phyloP scores from a whole-genome alignment of 2,797 vertebrate species.

The Sebastolobus alascanus region DNA sequence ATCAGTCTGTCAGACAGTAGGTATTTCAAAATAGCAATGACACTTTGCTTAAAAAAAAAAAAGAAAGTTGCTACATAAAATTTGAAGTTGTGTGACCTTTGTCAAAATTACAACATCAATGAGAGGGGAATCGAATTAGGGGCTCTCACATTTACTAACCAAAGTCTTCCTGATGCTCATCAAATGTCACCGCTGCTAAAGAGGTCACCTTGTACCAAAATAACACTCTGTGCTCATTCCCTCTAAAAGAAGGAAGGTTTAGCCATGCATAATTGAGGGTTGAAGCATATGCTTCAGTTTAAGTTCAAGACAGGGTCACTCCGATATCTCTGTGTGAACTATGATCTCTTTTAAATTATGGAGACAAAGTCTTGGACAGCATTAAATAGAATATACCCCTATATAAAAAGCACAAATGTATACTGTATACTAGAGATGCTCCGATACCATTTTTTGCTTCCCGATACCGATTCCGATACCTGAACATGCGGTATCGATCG shows the following conservation, averaged over 20 bases:
- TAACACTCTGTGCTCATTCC: conserved; percentile 64
- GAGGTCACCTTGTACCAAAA: conserved; percentile 72
- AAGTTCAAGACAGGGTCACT: conserved; percentile 64
- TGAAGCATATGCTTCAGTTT: conserved; percentile 57
- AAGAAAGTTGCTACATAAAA: not conserved
- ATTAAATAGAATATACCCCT: not conserved
- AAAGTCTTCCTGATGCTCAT: conserved; percentile 40
- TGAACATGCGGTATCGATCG: no score
- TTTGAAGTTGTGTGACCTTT: conserved; percentile 29
- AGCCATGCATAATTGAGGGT: conserved; percentile 68
- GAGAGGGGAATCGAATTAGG: conserved; percentile 19
- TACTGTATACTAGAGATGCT: not conserved
- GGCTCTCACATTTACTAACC: conserved; percentile 9
- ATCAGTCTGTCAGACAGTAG: conserved; percentile 34
- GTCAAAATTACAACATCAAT: conserved; percentile 31
- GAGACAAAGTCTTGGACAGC: not conserved
- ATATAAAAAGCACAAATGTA: not conserved
- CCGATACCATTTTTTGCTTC: no score
- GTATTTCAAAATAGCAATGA: conserved; percentile 44
- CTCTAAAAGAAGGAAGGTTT: conserved; percentile 60
- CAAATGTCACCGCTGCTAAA: conserved; percentile 58
- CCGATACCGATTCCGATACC: no score
- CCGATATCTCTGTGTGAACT: conserved; percentile 37
- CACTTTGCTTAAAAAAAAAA: conserved; percentile 6
- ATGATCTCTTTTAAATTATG: conserved; percentile 28